Conservation (phyloP, 2,797 vertebrate genomes). For the Mionectes olivaceus region DNA sequence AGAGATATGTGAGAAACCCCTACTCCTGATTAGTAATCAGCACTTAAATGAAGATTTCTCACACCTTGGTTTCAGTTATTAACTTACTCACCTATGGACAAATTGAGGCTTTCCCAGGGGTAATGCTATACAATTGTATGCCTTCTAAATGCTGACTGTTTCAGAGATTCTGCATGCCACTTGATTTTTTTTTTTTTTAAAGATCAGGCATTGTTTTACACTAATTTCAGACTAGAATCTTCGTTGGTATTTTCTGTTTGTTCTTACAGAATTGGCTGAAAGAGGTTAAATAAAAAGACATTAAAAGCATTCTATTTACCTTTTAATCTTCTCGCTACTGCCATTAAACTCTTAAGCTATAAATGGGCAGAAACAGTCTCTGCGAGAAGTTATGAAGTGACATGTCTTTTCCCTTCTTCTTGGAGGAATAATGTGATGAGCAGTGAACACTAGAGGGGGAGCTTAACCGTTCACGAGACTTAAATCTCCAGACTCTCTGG, state of each 20-base stretch:
- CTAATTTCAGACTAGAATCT: neutral
- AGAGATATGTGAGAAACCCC: neutral
- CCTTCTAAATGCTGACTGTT: neutral
- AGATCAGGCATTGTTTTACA: neutral
- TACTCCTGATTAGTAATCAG: neutral
- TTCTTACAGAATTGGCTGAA: neutral
- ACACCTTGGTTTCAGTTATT: neutral
- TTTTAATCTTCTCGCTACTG: neutral
- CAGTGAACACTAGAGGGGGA: conserved; percentile 98
- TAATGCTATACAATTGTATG: neutral
- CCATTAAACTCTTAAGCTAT: neutral
- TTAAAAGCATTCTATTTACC: neutral
- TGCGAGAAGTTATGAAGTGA: conserved; percentile 46
- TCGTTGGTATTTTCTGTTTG: neutral
- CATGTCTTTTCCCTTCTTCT: conserved; percentile 55
- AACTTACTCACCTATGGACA: neutral
- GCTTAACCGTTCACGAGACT: conserved; percentile 89
- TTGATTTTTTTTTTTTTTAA: neutral
- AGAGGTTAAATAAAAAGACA: neutral
- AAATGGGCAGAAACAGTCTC: conserved; percentile 23
- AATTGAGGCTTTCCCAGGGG: neutral
- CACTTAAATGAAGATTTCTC: conserved; percentile 14
- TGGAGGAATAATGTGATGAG: conserved; percentile 77
- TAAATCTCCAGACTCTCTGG: conserved; percentile 75
- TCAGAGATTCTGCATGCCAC: neutral